Percentiles rank a stretch among this genome's conserved stretches.
phyloP scores from a whole-genome alignment of 2,113 vertebrate species.

The Gavia stellata region DNA sequence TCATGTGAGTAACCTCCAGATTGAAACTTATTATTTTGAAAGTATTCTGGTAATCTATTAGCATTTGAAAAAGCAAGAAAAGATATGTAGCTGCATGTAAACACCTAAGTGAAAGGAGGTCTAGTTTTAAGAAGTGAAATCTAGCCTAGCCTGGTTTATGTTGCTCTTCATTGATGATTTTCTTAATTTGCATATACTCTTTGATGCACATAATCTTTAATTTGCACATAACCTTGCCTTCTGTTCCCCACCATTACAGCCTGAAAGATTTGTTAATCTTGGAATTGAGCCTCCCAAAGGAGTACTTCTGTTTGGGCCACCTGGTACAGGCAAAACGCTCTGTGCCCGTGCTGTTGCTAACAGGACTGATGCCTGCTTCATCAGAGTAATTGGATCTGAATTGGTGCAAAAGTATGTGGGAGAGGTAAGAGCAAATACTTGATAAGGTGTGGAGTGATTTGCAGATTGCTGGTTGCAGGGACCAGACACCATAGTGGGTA shows the following conservation, averaged over 20 bases:
- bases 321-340: constrained; percentile 94
- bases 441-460: neutral
- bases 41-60: neutral
- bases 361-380: constrained; percentile 96
- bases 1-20: constrained; percentile 80
- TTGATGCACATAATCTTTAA: neutral
- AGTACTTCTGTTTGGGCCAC: constrained; percentile 95
- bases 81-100: neutral
- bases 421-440: constrained; percentile 78
- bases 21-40: neutral
- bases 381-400: constrained; percentile 95
- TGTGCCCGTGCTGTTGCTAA: constrained; percentile 98
- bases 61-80: neutral
- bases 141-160: neutral
- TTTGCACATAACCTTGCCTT: neutral
- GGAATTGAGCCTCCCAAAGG: constrained; percentile 98
- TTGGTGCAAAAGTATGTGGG: constrained; percentile 98
- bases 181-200: neutral
- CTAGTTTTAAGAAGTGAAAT: neutral
- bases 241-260: constrained; percentile 69
- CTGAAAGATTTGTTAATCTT: constrained; percentile 96
- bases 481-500: rapidly evolving
- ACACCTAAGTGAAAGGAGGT: neutral
- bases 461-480: rapidly evolving
- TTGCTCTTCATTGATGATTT: neutral